Percentiles rank a stretch among this genome's conserved stretches.
Conservation (phyloP, 2,113 vertebrate genomes). For the Penelope pileata region DNA sequence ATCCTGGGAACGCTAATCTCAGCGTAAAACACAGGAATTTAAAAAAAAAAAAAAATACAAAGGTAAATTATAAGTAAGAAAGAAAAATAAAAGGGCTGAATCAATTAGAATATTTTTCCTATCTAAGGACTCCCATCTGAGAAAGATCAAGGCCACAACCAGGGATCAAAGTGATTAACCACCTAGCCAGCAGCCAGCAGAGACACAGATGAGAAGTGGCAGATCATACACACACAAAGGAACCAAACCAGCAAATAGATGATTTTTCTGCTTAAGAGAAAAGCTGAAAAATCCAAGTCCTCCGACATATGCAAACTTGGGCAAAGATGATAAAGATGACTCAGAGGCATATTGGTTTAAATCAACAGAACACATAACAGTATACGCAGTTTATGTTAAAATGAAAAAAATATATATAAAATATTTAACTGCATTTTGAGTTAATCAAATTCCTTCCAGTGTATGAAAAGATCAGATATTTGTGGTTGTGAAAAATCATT, state of each 20-base stretch:
- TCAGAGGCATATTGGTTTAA: background rate
- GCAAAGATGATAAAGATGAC: background rate
- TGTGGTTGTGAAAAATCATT: background rate
- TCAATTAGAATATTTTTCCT: conserved; percentile 31
- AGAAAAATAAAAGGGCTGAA: conserved; percentile 1
- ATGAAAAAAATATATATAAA: background rate
- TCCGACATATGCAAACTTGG: background rate
- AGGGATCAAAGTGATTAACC: conserved; percentile 44
- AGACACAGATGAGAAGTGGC: conserved; percentile 1
- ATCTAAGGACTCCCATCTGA: background rate
- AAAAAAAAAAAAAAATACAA: background rate
- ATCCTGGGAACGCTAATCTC: background rate
- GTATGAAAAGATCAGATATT: background rate
- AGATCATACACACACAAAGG: background rate
- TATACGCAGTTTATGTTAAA: background rate
- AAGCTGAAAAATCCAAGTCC: conserved; percentile 25
- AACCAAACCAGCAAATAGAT: conserved; percentile 7
- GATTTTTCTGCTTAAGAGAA: background rate
- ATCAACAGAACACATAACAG: background rate
- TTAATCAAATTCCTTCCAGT: conserved; percentile 12
- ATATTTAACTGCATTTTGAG: background rate
- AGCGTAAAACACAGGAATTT: background rate
- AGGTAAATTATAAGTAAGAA: conserved; percentile 15
- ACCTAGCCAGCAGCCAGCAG: conserved; percentile 1
- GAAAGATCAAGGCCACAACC: conserved; percentile 48